These are phyloP conservation scores for Drosophila aff. DNA, from an alignment of 1,140 invertebrate genomes.

Conservation along the genomic window DNA sequence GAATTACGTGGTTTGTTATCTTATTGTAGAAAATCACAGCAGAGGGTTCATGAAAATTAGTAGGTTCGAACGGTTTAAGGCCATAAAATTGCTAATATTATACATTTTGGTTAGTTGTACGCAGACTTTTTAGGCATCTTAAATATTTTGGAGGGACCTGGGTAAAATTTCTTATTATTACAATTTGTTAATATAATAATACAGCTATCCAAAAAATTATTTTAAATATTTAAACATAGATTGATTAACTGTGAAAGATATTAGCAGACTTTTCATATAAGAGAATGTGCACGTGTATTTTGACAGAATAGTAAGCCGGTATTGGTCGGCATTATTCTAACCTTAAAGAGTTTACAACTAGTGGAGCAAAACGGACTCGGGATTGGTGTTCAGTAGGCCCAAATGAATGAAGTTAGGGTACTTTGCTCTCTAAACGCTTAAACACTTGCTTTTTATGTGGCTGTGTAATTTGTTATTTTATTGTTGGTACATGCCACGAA, in stretches of 20 bases:
- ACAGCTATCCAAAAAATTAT: no score
- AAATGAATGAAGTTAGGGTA: background rate
- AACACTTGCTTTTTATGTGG: background rate
- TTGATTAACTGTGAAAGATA: background rate
- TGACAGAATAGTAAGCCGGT: no score
- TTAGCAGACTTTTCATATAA: background rate
- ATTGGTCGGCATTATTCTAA: background rate
- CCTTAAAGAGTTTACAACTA: background rate
- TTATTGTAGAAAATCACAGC: background rate
- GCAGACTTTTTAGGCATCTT: background rate
- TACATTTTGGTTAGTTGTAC: background rate
- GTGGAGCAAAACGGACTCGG: background rate
- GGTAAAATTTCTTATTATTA: background rate
- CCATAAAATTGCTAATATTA: background rate
- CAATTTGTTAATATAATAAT: background rate
- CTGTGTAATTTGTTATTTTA: slow-evolving; percentile 60
- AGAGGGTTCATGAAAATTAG: background rate
- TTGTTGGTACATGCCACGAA: slow-evolving; percentile 65
- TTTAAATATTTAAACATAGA: background rate
- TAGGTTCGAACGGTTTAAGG: background rate
- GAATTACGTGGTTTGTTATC: background rate
- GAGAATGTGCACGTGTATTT: no score
- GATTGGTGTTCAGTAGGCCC: background rate
- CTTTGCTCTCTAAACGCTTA: background rate
- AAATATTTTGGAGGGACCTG: background rate